phyloP scores from a whole-genome alignment of 92 coral and sea anemone genomes.

The Porites rus region DNA sequence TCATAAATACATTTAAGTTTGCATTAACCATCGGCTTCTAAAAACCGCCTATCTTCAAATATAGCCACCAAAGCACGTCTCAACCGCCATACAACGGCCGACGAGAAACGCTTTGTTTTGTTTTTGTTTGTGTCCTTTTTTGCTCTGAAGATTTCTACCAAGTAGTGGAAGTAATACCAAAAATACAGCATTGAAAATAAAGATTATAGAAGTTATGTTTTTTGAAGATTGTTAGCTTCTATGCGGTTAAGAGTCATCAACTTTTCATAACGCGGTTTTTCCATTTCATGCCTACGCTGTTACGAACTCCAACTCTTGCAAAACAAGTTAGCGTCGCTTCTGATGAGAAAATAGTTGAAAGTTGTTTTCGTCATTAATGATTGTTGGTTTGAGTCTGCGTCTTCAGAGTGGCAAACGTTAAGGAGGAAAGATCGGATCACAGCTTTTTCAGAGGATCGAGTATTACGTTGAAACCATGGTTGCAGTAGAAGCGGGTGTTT shows the following conservation, averaged over 20 bases:
- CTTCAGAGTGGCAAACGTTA: too few relatives aligned
- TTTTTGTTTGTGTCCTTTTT: too few relatives aligned
- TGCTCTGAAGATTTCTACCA: too few relatives aligned
- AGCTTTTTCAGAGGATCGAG: neutral
- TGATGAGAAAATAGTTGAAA: neutral
- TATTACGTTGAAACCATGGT: conserved; percentile 10
- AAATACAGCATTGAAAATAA: too few relatives aligned
- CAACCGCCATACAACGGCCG: too few relatives aligned
- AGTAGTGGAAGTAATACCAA: too few relatives aligned
- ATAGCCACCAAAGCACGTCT: too few relatives aligned
- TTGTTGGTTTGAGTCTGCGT: neutral
- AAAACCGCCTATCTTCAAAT: too few relatives aligned
- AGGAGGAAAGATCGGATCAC: neutral
- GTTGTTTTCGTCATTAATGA: neutral
- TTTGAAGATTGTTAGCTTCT: neutral
- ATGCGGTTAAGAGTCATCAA: conserved; percentile 42
- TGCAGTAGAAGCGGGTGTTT: conserved; percentile 74
- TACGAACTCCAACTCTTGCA: neutral
- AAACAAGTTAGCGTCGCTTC: conserved; percentile 31
- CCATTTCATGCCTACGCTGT: neutral
- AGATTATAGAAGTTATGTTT: too few relatives aligned
- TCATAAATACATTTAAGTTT: too few relatives aligned
- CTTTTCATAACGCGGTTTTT: conserved; percentile 34
- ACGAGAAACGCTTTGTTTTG: too few relatives aligned
- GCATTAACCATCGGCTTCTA: too few relatives aligned